A percentile compares a stretch with the other conserved stretches of the same genome.
Evolutionary conservation across 2,888 invertebrate species (phyloP).

Genomic region (Drosophila neonasuta): DNA sequence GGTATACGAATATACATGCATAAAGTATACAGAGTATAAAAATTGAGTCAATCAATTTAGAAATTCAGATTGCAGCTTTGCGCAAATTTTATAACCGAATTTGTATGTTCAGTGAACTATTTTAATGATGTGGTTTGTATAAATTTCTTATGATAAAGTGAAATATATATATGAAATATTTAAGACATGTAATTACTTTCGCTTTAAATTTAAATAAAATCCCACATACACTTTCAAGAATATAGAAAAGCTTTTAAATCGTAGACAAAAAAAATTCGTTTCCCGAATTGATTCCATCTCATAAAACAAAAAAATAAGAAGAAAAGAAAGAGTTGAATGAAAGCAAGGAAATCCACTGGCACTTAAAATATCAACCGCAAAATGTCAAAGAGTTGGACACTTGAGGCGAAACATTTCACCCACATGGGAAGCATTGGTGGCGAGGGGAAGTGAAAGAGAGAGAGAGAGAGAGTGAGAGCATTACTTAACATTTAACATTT

Average conservation of each 20-base stretch:
- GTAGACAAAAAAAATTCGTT: background rate
- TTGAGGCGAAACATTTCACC: constrained; percentile 66
- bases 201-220: background rate
- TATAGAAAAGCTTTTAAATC: background rate
- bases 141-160: too few relatives aligned
- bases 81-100: too few relatives aligned
- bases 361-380: constrained; percentile 74
- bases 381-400: constrained; percentile 73
- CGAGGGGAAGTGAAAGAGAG: too few relatives aligned
- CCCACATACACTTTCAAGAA: background rate
- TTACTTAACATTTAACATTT: constrained; percentile 58
- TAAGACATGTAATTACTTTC: too few relatives aligned
- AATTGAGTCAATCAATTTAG: too few relatives aligned
- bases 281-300: background rate
- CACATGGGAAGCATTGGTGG: constrained; percentile 27
- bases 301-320: background rate
- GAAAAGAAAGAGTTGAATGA: background rate
- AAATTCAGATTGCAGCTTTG: too few relatives aligned
- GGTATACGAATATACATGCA: too few relatives aligned
- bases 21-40: too few relatives aligned
- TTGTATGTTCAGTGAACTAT: too few relatives aligned
- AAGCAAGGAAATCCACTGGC: constrained; percentile 31
- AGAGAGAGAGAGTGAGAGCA: background rate
- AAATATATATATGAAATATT: too few relatives aligned
- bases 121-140: too few relatives aligned